A percentile compares a stretch with the other conserved stretches of the same genome.
Evolutionary conservation across 1,140 invertebrate species (phyloP).

Genomic region (Meloidogyne exigua): DNA sequence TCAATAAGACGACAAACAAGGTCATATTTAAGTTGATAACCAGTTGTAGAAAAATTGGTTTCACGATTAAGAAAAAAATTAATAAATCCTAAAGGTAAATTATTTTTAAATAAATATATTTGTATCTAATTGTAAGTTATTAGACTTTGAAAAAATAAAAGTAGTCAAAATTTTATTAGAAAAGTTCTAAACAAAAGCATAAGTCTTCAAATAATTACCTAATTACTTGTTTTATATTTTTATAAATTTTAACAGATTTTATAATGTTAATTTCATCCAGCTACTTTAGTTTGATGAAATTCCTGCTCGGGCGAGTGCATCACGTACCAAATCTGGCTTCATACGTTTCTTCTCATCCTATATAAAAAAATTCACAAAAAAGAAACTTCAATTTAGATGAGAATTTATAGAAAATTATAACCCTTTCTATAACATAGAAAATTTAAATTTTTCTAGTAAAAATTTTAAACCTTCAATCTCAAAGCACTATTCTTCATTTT

Average conservation of each 20-base stretch:
- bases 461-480: conserved; percentile 4
- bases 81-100: conserved; percentile 5
- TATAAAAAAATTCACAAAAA: neutral
- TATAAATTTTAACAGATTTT: neutral
- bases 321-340: neutral
- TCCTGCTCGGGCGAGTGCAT: neutral
- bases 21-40: conserved; percentile 10
- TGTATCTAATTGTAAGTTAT: no score
- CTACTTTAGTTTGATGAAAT: neutral
- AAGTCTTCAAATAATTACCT: no score
- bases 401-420: no score
- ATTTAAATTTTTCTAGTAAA: no score
- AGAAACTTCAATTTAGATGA: neutral
- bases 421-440: no score
- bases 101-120: no score
- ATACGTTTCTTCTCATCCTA: neutral
- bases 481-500: conserved; percentile 1
- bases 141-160: no score
- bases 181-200: no score
- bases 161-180: no score
- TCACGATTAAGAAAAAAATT: conserved; percentile 15
- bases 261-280: neutral
- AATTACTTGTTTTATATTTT: neutral
- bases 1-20: conserved; percentile 19
- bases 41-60: conserved; percentile 10